Evolutionary conservation across 2,888 invertebrate species (phyloP).

Genomic region (Dicranocentrus wangi): DNA sequence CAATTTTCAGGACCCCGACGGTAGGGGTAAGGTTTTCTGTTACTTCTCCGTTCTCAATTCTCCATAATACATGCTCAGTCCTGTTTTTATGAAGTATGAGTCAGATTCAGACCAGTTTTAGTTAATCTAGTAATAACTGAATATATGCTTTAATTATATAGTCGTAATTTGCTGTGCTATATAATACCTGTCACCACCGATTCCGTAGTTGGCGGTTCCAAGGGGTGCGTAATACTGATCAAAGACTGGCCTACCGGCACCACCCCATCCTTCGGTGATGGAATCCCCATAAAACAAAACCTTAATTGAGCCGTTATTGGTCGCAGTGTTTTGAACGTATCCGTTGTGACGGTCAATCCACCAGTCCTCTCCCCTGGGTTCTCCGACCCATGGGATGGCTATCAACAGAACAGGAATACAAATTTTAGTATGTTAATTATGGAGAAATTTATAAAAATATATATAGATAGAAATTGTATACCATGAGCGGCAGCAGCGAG

Average conservation of each 20-base stretch:
- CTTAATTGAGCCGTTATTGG: constrained; percentile 59
- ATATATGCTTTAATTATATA: too few relatives aligned
- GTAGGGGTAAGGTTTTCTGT: constrained; percentile 76
- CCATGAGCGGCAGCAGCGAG: not conserved
- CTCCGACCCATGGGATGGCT: constrained; percentile 52
- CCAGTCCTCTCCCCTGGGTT: constrained; percentile 49
- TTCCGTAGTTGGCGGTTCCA: constrained; percentile 72
- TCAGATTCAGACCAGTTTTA: too few relatives aligned
- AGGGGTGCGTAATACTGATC: constrained; percentile 66
- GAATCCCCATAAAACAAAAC: constrained; percentile 71
- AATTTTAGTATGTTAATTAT: too few relatives aligned
- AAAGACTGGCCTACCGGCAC: constrained; percentile 52
- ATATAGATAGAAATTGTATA: not conserved
- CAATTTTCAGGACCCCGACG: constrained; percentile 77
- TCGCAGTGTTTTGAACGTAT: constrained; percentile 57
- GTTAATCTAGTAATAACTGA: too few relatives aligned
- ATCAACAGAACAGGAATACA: too few relatives aligned
- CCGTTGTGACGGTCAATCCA: constrained; percentile 65
- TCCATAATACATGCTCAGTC: constrained; percentile 77
- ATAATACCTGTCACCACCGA: constrained; percentile 74
- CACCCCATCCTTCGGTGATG: constrained; percentile 68
- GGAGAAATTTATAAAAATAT: not conserved
- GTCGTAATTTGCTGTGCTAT: too few relatives aligned
- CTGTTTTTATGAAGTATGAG: too few relatives aligned
- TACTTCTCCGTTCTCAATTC: constrained; percentile 77